Evolutionary conservation across 2,113 vertebrate genomes (phyloP), one percentile per base, ranked within the genome.

Genomic region (Opisthocomus hoazin): DNA sequence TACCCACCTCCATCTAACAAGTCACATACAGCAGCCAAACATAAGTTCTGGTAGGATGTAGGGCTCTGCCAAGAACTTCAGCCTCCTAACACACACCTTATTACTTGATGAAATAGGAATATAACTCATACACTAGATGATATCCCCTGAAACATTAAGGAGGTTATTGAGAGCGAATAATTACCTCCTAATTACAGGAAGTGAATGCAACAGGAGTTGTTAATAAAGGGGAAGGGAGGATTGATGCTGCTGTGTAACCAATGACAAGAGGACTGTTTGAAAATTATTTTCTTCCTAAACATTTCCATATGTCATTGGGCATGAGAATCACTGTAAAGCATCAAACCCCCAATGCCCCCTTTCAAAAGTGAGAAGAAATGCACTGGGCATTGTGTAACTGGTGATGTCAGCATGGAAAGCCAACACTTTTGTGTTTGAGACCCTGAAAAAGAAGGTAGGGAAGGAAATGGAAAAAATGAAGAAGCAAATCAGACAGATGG

Each of bases 391-490:
- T 46, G 41, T 94, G 36, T 34, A 60, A 37, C 10, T n/a, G 70
- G 15, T 93, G 65, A 90, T 30, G 54, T 87, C 80, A 69, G 57
- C 34, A 0, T 2, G 14, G 73, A 78, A 81, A 80, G 57, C 45
- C 21, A 54, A 32, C 30, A 39, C 11, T 94, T 57, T 43, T 12
- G 3, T 34, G 39, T 48, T 8, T 37, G 65, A 57, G n/a, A 76
- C 37, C 58, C 76, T 69, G 87, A 83, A 85, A 75, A 88, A 82
- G 45, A 36, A 86, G 48, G 66, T 8, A 65, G 24, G 54, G 56
- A 43, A 93, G 83, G 90, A 89, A 92, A 93, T 39, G 89, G 90
- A 94, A 96, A 92, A 93, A 93, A 48, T 87, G 56, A 93, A 81
- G 65, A 34, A 91, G 80, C 30, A 71, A 84, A 85, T 96, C 69